phyloP scores from a whole-genome alignment of 2,797 vertebrate genomes.

The Cetoscarus ocellatus region DNA sequence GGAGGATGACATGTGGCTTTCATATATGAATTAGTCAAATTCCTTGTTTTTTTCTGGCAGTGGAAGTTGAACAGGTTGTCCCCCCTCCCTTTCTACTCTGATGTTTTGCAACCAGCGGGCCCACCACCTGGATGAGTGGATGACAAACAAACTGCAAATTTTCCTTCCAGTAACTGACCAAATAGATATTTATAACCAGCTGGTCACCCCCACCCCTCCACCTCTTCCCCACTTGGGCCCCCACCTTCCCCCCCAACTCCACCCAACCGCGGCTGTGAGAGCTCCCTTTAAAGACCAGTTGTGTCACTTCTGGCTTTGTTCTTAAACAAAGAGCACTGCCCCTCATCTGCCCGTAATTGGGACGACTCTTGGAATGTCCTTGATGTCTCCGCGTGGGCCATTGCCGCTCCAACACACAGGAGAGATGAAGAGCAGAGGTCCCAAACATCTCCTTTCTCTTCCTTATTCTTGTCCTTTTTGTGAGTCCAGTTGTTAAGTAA shows the following conservation, averaged over 20 bases:
- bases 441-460: constrained; percentile 44
- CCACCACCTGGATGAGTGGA: constrained; percentile 85
- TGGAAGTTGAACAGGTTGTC: constrained; percentile 73
- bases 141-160: constrained; percentile 85
- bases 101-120: constrained; percentile 79
- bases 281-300: constrained; percentile 86
- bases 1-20: constrained; percentile 75
- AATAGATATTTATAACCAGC: constrained; percentile 89
- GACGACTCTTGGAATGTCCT: constrained; percentile 85
- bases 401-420: constrained; percentile 69
- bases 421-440: constrained; percentile 66
- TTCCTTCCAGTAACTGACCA: constrained; percentile 88
- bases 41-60: constrained; percentile 67
- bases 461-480: constrained; percentile 18
- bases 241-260: constrained; percentile 44
- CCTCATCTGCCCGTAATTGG: constrained; percentile 87
- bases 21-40: constrained; percentile 77
- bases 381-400: constrained; percentile 82
- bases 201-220: constrained; percentile 76
- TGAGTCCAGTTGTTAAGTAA: too few relatives aligned
- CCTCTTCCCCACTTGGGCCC: constrained; percentile 41
- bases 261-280: constrained; percentile 72
- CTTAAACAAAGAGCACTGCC: constrained; percentile 87
- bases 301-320: constrained; percentile 88
- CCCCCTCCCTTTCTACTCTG: constrained; percentile 42